A percentile compares a stretch with the other conserved stretches of the same genome.
phyloP scores from a whole-genome alignment of 2,113 vertebrate genomes.

The Erpornis zantholeuca region DNA sequence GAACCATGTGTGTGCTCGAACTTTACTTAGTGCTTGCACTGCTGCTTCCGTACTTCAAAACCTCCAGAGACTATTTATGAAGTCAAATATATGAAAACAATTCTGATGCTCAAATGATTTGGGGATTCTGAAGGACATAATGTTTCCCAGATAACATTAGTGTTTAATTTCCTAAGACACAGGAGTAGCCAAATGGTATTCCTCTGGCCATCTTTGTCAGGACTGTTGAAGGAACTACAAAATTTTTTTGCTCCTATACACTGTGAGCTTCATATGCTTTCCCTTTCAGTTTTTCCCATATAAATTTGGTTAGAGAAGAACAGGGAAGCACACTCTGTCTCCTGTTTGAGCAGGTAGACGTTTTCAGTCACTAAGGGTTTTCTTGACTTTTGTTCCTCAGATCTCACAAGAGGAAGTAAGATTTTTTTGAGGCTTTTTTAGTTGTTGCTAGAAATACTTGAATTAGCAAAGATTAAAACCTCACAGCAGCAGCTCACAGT shows the following conservation, averaged over 20 bases:
- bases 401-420: neutral
- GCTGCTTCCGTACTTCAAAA: neutral
- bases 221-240: neutral
- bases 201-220: neutral
- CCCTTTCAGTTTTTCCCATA: neutral
- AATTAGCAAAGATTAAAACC: neutral
- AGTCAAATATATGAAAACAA: neutral
- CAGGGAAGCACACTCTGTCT: neutral
- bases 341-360: neutral
- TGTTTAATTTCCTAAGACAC: neutral
- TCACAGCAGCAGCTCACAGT: neutral
- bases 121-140: neutral
- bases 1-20: neutral
- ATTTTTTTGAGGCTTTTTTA: neutral
- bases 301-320: neutral
- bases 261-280: neutral
- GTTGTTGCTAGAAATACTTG: neutral
- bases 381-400: neutral
- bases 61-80: neutral
- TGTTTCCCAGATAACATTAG: neutral
- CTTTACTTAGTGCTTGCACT: neutral
- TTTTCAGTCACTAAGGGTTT: neutral
- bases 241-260: neutral
- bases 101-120: neutral
- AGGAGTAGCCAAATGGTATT: neutral